Base-by-base conservation (phyloP, 2,888 invertebrate species). In the Meiosimyza platycephala region DNA sequence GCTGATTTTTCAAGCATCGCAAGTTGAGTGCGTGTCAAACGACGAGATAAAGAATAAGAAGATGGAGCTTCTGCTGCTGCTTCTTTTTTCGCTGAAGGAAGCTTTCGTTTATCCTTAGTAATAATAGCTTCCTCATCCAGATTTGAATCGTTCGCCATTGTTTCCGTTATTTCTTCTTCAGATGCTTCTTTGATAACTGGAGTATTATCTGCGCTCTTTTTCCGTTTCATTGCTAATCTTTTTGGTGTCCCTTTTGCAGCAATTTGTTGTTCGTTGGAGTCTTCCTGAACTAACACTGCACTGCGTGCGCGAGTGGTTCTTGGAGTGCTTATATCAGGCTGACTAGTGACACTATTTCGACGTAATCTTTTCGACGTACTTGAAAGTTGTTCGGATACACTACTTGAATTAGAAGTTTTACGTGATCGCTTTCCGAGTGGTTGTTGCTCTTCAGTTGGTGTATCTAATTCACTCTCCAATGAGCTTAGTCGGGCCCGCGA, bases 11-110 rank as follows among this genome's bases (percentile, higher is more conserved):
- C 81, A 73, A 83, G 68, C 16, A 80, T 77, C 18, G 81, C 80
- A 66, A 79, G 65, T 72, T 84, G 84, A 4, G 80, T 81, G 40
- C 84, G 79, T 50, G 84, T 84, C 16, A 84, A 72, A 47, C 83
- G 79, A 28, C 84, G 76, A 2, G 80, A 76, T 13, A 77, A 69
- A 18, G 79, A 76, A 69, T 78, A 78, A 47, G 72, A 62, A 16
- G 60, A 16, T 0, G 72, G 57, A 12, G 73, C 60, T 6, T 70
- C 9, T n/a, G 65, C 15, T 1, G 67, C 50, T 60, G 74, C 51
- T 6, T 59, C 66, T 2, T 40, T 13, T 22, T 71, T 55, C 6
- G 52, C 13, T 50, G 48, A 50, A 3, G 55, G 11, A 22, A 52
- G n/a, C 47, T 70, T 57, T 7, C 55, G 15, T 40, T 75, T 52